These are phyloP conservation scores for Aquatica leii DNA, from an alignment of 2,888 invertebrate genomes.

Conservation along the genomic window DNA sequence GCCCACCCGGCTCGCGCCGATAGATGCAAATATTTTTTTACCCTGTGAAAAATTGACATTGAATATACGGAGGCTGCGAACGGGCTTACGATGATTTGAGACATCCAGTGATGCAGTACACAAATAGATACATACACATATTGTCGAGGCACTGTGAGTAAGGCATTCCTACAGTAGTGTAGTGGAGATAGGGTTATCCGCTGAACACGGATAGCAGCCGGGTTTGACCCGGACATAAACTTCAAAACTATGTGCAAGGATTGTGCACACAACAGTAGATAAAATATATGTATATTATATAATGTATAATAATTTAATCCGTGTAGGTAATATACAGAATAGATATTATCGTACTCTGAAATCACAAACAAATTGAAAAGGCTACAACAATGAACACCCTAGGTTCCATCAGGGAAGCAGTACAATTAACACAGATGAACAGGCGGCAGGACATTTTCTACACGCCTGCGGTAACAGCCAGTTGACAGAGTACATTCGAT, in stretches of 20 bases:
- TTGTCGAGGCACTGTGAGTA: slow-evolving; percentile 81
- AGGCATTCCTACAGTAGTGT: slow-evolving; percentile 82
- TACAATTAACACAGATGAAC: slow-evolving; percentile 57
- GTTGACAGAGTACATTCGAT: slow-evolving; percentile 59
- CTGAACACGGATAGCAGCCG: slow-evolving; percentile 53
- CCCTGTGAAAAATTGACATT: slow-evolving; percentile 47
- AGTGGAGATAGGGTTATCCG: slow-evolving; percentile 65
- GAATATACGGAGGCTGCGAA: slow-evolving; percentile 48
- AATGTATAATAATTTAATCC: slow-evolving; percentile 58
- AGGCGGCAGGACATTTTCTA: slow-evolving; percentile 37
- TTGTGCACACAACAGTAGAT: slow-evolving; percentile 63
- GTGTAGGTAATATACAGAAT: slow-evolving; percentile 61
- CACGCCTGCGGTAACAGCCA: slow-evolving; percentile 53
- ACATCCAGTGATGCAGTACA: slow-evolving; percentile 60
- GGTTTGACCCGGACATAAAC: slow-evolving; percentile 53
- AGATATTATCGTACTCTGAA: slow-evolving; percentile 59
- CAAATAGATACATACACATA: slow-evolving; percentile 60
- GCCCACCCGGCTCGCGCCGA: slow-evolving; percentile 35
- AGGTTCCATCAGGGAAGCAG: slow-evolving; percentile 61
- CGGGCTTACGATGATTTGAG: slow-evolving; percentile 54
- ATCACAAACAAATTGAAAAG: slow-evolving; percentile 61
- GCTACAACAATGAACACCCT: slow-evolving; percentile 63
- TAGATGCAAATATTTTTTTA: slow-evolving; percentile 41
- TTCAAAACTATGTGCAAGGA: slow-evolving; percentile 62
- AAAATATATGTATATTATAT: slow-evolving; percentile 60